Conservation (phyloP, 2,797 vertebrate genomes). For the Anguilla obscura region DNA sequence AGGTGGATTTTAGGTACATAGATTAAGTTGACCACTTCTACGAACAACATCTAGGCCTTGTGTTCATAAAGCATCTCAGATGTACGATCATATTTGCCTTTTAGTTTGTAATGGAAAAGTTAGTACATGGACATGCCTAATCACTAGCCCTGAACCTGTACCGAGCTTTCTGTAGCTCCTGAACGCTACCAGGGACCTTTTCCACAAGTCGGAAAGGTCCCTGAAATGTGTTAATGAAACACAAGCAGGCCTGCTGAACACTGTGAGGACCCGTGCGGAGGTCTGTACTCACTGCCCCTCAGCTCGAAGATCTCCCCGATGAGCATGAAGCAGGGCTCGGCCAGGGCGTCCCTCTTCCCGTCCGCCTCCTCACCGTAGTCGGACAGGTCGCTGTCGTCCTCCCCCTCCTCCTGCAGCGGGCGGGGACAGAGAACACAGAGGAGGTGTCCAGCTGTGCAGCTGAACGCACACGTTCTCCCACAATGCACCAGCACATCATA, state of each 20-base stretch:
- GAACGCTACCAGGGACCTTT: background rate
- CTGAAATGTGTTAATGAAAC: no score
- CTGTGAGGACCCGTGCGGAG: no score
- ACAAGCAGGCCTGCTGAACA: background rate
- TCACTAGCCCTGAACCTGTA: background rate
- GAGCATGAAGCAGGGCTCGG: conserved; percentile 97
- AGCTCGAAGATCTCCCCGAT: conserved; percentile 98
- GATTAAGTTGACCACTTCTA: background rate
- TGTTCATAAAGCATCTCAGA: no score
- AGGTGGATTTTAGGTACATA: background rate
- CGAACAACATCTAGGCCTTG: no score
- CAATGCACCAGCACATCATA: background rate
- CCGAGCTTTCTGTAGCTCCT: background rate
- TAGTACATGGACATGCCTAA: background rate
- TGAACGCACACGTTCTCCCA: background rate
- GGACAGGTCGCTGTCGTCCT: conserved; percentile 93
- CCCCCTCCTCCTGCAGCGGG: conserved; percentile 81
- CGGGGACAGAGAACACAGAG: background rate
- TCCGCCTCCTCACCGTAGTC: conserved; percentile 91
- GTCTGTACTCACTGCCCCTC: conserved; percentile 86
- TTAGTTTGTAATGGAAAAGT: no score
- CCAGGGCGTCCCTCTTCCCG: conserved; percentile 87
- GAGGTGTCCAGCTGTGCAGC: background rate
- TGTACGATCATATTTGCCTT: no score
- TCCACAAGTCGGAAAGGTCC: background rate